Evolutionary conservation across 2,113 vertebrate genomes (phyloP).

Genomic region (Gila orcuttii): DNA sequence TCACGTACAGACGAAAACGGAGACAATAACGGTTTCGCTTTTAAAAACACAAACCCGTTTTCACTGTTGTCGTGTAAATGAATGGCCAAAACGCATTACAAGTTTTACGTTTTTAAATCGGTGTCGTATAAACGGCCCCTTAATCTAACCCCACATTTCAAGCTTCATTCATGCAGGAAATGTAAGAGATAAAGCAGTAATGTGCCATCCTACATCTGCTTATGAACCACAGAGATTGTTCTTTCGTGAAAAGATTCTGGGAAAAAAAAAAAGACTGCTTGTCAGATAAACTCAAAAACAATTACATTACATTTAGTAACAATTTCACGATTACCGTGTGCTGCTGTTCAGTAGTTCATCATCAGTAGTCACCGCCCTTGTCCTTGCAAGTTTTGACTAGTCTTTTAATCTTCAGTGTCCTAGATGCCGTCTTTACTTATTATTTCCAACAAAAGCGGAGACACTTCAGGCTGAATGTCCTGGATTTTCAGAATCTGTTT

Average conservation of each 20-base stretch:
- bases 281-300: background rate
- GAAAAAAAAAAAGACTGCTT: background rate
- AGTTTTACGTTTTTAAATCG: no score
- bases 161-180: background rate
- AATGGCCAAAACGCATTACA: no score
- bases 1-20: no score
- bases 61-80: no score
- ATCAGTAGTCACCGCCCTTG: background rate
- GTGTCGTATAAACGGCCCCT: no score
- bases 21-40: no score
- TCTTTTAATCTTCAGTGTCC: background rate
- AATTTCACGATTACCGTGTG: background rate
- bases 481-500: conserved; percentile 76
- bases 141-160: background rate
- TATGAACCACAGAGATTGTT: background rate
- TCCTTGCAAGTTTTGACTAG: background rate
- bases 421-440: conserved; percentile 66
- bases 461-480: conserved; percentile 74
- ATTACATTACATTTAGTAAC: background rate
- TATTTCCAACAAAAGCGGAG: conserved; percentile 79
- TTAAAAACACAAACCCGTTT: no score
- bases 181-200: background rate
- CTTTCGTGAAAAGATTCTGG: background rate
- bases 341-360: conserved; percentile 30
- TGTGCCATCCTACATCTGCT: background rate